Evolutionary conservation across 2,113 vertebrate genomes (phyloP), one percentile per base, ranked within the genome.

Genomic region (Cryptotis parvus): DNA sequence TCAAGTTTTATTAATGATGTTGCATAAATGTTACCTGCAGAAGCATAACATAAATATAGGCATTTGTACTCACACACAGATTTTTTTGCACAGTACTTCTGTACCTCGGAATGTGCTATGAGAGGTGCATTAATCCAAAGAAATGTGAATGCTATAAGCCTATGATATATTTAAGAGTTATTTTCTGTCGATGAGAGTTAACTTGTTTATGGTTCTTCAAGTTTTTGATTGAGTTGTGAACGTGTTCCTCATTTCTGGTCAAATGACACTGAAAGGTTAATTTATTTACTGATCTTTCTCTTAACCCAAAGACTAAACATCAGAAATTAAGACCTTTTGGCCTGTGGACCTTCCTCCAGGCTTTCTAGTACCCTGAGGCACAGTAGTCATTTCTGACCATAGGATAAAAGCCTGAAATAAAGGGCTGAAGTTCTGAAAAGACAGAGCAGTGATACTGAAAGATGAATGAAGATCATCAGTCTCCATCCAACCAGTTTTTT

Each of bases 21-120:
- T 88, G 5, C 58, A 31, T 63, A 3, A 90, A 55, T 65, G 65
- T n/a, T 69, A 58, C 33, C 7, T 77, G 10, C 2, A 41, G 65
- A 29, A 61, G 18, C 55, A 58, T 24, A 22, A 7, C 24, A 55
- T 18, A 55, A 55, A 55, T 18, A 22, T 55, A 55, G 52, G 52
- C 11, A 55, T 55, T 22, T 20, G 33, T 39, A 20, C 35, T 80
- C 72, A 9, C 63, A 45, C 18, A 26, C 58, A 84, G 9, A 1
- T 41, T 9, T 58, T n/a, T 82, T 87, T 85, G 16, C 22, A 63
- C 22, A 26, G 12, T 78, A 27, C 90, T 90, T 91, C 39, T 63
- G 9, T 4, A 69, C 49, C 11, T 90, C 85, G 45, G 66, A 35
- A 6, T 66, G 33, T 3, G 43, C 9, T 26, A 8, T 79, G 41